These are phyloP conservation scores for Sminthurinus aureus DNA, from an alignment of 2,888 invertebrate genomes.

Conservation along the genomic window DNA sequence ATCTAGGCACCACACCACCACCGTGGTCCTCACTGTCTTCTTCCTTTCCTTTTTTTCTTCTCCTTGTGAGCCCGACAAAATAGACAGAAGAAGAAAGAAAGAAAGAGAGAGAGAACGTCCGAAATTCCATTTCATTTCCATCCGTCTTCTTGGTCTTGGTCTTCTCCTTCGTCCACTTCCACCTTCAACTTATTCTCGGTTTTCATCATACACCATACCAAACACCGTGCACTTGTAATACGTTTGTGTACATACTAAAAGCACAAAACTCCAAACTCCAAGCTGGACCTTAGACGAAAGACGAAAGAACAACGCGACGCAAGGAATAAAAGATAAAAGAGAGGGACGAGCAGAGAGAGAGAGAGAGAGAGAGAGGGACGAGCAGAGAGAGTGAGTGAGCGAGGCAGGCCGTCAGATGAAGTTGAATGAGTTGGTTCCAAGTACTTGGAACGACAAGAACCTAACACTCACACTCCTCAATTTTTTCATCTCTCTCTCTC, in stretches of 20 bases:
- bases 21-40: not conserved
- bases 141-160: not conserved
- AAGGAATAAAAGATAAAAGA: too few species aligned
- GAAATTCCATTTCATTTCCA: not conserved
- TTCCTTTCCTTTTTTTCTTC: not conserved
- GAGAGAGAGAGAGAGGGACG: not conserved
- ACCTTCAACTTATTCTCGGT: not conserved
- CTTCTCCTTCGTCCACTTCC: not conserved
- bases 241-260: too few species aligned
- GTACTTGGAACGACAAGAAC: too few species aligned
- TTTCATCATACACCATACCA: not conserved
- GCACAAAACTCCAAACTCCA: too few species aligned
- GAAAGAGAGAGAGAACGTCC: too few species aligned
- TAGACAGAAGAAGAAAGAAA: not conserved
- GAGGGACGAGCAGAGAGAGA: not conserved
- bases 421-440: too few species aligned
- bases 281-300: too few species aligned
- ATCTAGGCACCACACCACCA: not conserved
- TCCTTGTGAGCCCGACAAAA: not conserved
- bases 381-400: not conserved
- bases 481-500: too few species aligned
- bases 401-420: too few species aligned
- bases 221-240: not conserved
- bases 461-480: too few species aligned
- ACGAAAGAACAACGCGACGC: too few species aligned